Conservation (phyloP, 2,797 vertebrate species). For the Sphenopsis melanotis region DNA sequence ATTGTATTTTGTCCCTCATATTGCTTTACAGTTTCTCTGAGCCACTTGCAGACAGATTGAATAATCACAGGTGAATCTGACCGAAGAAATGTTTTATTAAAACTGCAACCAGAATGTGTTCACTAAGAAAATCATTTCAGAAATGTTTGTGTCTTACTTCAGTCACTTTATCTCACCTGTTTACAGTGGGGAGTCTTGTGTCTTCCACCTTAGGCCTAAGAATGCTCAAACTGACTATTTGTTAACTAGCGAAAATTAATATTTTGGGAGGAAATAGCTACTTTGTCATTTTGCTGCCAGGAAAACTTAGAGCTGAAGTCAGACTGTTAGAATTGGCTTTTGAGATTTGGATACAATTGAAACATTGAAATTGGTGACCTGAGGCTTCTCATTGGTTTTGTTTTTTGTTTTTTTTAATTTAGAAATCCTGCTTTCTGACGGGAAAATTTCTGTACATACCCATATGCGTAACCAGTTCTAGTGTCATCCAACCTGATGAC, state of each 20-base stretch:
- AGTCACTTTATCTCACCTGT: background rate
- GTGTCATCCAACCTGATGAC: background rate
- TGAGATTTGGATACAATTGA: background rate
- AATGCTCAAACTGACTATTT: background rate
- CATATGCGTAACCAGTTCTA: accelerated
- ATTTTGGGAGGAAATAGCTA: background rate
- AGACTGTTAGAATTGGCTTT: background rate
- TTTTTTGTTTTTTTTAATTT: background rate
- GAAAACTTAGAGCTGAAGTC: background rate
- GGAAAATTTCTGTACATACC: accelerated
- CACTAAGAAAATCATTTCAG: background rate
- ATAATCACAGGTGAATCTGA: background rate
- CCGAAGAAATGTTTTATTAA: background rate
- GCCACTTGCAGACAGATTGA: constrained; percentile 37
- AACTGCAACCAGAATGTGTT: background rate
- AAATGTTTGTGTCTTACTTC: background rate
- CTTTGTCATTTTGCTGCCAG: background rate
- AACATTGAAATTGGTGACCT: background rate
- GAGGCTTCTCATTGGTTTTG: background rate
- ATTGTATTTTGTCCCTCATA: constrained; percentile 30
- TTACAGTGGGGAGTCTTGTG: background rate
- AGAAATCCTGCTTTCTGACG: background rate
- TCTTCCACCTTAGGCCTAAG: background rate
- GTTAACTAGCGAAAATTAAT: background rate
- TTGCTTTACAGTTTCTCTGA: constrained; percentile 11